Evolutionary conservation across 1,140 invertebrate species (phyloP).

Genomic region (Zaprionus taronus): DNA sequence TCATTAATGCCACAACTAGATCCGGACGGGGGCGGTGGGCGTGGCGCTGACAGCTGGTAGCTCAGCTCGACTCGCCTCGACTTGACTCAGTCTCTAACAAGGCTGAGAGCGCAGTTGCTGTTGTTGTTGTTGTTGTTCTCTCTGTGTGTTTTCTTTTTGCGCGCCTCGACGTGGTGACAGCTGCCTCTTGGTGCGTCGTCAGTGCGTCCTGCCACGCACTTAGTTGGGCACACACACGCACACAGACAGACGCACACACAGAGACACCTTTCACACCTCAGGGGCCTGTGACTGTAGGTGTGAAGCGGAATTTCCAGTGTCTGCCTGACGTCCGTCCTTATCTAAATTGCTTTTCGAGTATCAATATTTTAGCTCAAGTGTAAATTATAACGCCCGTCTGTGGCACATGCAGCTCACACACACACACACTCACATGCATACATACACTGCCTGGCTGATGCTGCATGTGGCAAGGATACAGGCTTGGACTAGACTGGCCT

Average conservation of each 20-base stretch:
- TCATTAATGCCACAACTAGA: slow-evolving; percentile 53
- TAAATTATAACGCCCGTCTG: slow-evolving; percentile 72
- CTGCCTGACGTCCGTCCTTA: slow-evolving; percentile 54
- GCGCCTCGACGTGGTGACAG: slow-evolving; percentile 56
- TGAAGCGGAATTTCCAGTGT: slow-evolving; percentile 82
- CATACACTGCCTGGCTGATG: neutral
- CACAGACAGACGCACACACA: slow-evolving; percentile 20
- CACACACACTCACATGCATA: neutral
- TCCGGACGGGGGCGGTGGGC: slow-evolving; percentile 41
- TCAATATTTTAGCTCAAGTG: slow-evolving; percentile 84
- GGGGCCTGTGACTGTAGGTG: slow-evolving; percentile 65
- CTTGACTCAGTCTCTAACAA: slow-evolving; percentile 58
- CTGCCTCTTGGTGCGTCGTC: slow-evolving; percentile 46
- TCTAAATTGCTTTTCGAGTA: slow-evolving; percentile 84
- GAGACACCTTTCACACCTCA: slow-evolving; percentile 70
- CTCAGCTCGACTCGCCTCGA: neutral
- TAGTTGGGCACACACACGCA: slow-evolving; percentile 45
- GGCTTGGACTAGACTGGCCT: neutral
- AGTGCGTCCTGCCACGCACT: slow-evolving; percentile 63
- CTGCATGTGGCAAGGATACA: slow-evolving; percentile 6
- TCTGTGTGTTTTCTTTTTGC: slow-evolving; percentile 25
- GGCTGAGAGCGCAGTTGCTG: slow-evolving; percentile 40
- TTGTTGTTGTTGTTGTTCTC: neutral
- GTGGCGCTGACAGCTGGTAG: slow-evolving; percentile 73
- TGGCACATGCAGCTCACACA: slow-evolving; percentile 3